Evolutionary conservation across 2,888 invertebrate species (phyloP).

Genomic region (Pemphredon lugubris): DNA sequence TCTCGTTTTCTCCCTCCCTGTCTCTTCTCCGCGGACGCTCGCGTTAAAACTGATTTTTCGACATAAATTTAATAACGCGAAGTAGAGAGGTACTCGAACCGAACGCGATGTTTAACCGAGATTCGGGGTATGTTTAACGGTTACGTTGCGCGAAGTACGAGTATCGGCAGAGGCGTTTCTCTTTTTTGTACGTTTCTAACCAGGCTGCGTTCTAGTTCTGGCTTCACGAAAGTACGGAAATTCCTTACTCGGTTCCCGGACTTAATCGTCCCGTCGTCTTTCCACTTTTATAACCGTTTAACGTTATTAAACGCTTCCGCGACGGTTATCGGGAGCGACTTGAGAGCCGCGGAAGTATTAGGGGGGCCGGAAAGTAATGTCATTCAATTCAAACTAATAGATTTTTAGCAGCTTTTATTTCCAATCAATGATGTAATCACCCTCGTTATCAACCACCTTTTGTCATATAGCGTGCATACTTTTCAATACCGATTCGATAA

Average conservation of each 20-base stretch:
- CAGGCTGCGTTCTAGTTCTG: constrained; percentile 26
- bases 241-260: background rate
- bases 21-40: background rate
- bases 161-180: constrained; percentile 7
- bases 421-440: too few species aligned
- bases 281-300: too few species aligned
- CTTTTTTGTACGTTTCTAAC: constrained; percentile 11
- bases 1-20: background rate
- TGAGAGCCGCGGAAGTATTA: too few species aligned
- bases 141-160: background rate
- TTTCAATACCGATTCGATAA: too few species aligned
- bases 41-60: background rate
- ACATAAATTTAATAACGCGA: background rate
- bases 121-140: background rate
- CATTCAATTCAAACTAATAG: too few species aligned
- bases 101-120: background rate
- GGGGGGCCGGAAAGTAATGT: too few species aligned
- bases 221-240: background rate
- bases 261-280: background rate
- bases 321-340: too few species aligned
- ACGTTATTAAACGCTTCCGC: too few species aligned
- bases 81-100: background rate
- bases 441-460: too few species aligned
- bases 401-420: too few species aligned
- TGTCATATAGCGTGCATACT: too few species aligned